Base-by-base conservation (phyloP, 2,888 invertebrate species). In the Zaprionus lineosus region DNA sequence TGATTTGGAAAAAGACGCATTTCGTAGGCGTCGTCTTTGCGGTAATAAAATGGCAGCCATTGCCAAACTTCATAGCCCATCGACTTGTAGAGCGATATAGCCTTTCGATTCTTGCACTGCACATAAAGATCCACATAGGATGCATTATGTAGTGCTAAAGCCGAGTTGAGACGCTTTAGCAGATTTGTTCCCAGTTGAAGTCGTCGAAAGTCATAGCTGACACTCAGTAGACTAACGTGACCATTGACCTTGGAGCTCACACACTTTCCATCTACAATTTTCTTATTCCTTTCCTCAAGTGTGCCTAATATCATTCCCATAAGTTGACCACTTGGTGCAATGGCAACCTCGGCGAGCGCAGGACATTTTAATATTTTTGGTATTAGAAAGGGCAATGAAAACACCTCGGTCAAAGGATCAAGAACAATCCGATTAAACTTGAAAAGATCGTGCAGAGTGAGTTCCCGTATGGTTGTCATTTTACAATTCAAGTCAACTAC, bases 1-100 rank as follows among this genome's bases (percentile, higher is more conserved):
- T n/a, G n/a, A n/a, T n/a, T n/a, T 0, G 83, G 18, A 0, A 75
- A 72, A 44, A 63, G 0, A 0, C 79, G 50, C 79, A 76, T 62
- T 1, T 83, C 60, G 8, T 59, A 83, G 7, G 62, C 83, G 24
- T 57, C 21, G 2, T 83, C 83, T 5, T 65, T 5, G 0, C 2
- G 3, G 24, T 75, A 75, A 29, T 21, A 70, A 2, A 11, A 1
- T 0, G 67, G 43, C 4, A 56, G 8, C 18, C 52, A 46, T 2
- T 41, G 36, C 24, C 40, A 65, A 21, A 60, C 61, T 0, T 43
- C 37, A 36, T 52, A 75, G 2, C 75, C 75, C 44, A 75, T 3
- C 1, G 53, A 37, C 14, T 60, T 19, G n/a, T 75, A 75, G 0
- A 75, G 56, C 3, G 26, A 19, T 0, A 78, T 53, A 3, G 75